Conservation (phyloP, 2,888 invertebrate species). For the Xylota segnis region DNA sequence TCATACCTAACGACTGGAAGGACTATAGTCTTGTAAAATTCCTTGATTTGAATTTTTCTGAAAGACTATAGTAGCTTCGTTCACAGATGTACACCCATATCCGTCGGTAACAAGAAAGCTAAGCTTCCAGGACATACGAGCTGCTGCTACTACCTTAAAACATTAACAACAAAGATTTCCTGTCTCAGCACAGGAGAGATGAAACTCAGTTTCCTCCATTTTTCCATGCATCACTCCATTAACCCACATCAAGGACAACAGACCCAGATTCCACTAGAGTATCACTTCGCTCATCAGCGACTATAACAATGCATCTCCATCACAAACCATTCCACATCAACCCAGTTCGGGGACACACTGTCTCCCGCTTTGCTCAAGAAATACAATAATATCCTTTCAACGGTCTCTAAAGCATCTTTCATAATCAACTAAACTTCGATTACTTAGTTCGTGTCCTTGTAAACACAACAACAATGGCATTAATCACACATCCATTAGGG, state of each 20-base stretch:
- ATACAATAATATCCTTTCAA: constrained; percentile 40
- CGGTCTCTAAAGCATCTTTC: background rate
- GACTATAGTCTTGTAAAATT: too few relatives aligned
- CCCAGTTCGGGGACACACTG: constrained; percentile 1
- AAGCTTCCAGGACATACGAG: too few relatives aligned
- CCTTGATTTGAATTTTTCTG: too few relatives aligned
- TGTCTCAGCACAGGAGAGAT: too few relatives aligned
- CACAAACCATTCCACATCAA: constrained; percentile 3
- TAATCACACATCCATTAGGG: constrained; percentile 64
- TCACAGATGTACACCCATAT: too few relatives aligned
- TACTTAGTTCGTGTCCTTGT: constrained; percentile 47
- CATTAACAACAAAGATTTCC: too few relatives aligned
- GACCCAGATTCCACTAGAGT: background rate
- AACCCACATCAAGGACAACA: constrained; percentile 10
- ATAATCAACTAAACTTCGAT: constrained; percentile 13
- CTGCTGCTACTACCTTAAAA: too few relatives aligned
- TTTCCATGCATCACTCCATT: background rate
- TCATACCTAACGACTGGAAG: too few relatives aligned
- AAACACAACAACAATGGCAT: constrained; percentile 52
- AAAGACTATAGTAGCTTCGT: too few relatives aligned
- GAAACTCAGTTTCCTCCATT: too few relatives aligned
- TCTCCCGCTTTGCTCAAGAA: background rate
- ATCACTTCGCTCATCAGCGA: constrained; percentile 15
- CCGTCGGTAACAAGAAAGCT: too few relatives aligned
- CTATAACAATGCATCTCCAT: constrained; percentile 12